Base-by-base conservation (phyloP, 2,888 invertebrate genomes). In the Chaitophorus viminalis region DNA sequence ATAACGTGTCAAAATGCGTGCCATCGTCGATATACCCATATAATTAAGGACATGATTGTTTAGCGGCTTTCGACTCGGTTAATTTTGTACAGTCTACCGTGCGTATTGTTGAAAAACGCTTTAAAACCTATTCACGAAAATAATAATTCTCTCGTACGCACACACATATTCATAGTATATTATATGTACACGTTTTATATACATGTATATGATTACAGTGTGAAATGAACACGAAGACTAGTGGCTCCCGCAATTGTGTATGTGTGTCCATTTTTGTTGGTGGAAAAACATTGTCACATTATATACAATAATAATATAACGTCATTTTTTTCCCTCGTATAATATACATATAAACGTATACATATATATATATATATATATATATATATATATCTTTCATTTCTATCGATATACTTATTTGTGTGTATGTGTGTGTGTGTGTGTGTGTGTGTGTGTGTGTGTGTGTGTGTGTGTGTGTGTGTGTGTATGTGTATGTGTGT, bases 1-100 rank as follows among this genome's bases (percentile, higher is more conserved):
- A 84, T 76, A 84, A 84, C 76, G 65, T 76, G 84, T 84, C 75
- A 84, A 84, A 84, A 76, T 84, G 36, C 46, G 17, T 36, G 25
- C 36, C 39, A 74, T 74, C 36, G 70, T 82, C 74, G 54, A 54
- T 74, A 82, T 74, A 8, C 70, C 70, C 82, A 68, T 70, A 78
- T 78, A 86, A 86, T 86, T 86, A 86, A 86, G 86, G 70, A 52
- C 86, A 54, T 72, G 86, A 86, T 86, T 86, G 86, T 86, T 86
- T 86, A 85, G 77, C 65, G 68, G 84, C 76, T 85, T 85, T 85
- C 84, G 78, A 78, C 70, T 78, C 86, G 72, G 86, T 86, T 86
- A 78, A 86, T 86, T 86, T 86, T 86, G 68, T 86, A 86, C 86
- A 86, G 78, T 70, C 76, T 68, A 76, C 70, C 68, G 85, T 85